Evolutionary conservation across 2,797 vertebrate genomes (phyloP).

Genomic region (Decapterus maruadsi): DNA sequence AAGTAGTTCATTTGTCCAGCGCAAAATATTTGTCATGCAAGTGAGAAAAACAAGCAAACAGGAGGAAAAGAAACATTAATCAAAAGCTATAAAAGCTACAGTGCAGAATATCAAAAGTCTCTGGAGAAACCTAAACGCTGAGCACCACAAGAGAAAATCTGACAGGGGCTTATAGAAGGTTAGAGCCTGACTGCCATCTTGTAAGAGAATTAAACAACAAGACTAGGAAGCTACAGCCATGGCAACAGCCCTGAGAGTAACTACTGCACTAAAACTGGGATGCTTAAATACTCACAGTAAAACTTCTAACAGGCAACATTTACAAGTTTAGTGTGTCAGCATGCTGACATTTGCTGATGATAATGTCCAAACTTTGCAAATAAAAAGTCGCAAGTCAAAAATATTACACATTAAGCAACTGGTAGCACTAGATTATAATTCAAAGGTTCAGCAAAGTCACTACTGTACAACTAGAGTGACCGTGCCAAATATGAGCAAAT

Average conservation of each 20-base stretch:
- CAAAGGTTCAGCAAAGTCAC: no score
- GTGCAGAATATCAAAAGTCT: not conserved
- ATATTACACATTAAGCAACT: no score
- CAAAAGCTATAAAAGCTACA: not conserved
- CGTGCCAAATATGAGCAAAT: no score
- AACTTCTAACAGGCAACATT: no score
- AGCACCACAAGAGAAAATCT: not conserved
- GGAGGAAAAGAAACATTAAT: not conserved
- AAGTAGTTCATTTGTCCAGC: not conserved
- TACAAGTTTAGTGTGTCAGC: not conserved
- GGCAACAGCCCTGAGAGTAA: no score
- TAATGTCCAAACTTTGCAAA: not conserved
- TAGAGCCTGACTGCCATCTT: no score
- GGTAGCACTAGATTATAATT: no score
- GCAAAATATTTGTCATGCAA: not conserved
- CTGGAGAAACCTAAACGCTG: not conserved
- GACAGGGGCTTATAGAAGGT: not conserved
- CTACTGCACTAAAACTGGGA: not conserved
- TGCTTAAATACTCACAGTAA: not conserved
- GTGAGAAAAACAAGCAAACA: not conserved
- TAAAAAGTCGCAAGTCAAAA: not conserved
- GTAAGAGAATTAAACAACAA: not conserved
- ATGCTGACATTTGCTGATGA: not conserved
- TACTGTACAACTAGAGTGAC: no score
- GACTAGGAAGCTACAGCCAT: not conserved